Percentiles rank a stretch among this genome's conserved stretches.
Evolutionary conservation across 2,888 invertebrate genomes (phyloP).

Genomic region (Asteroscopus sphinx): DNA sequence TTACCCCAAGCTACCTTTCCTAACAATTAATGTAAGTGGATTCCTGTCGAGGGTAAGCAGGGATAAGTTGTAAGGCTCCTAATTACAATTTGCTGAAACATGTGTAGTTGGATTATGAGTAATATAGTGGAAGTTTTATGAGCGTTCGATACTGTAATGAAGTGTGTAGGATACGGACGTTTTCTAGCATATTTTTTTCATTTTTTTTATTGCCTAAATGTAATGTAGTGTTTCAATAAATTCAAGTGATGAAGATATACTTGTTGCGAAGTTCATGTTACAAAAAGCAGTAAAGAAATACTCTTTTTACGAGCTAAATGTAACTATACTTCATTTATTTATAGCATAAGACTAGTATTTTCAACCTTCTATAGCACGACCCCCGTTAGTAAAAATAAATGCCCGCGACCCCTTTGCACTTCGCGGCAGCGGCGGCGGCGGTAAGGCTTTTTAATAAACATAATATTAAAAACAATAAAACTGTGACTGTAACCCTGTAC

Average conservation of each 20-base stretch:
- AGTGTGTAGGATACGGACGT: slow-evolving; percentile 23
- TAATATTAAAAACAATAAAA: too few species aligned
- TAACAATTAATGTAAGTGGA: slow-evolving; percentile 67
- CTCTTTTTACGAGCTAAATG: neutral
- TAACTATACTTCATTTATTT: too few species aligned
- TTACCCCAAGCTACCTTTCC: slow-evolving; percentile 64
- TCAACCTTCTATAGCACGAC: too few species aligned
- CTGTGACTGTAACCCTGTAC: too few species aligned
- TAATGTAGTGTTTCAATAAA: neutral
- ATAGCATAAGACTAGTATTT: too few species aligned
- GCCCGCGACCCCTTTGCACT: too few species aligned
- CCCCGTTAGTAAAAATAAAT: too few species aligned
- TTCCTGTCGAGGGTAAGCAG: slow-evolving; percentile 49
- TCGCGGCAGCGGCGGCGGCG: too few species aligned
- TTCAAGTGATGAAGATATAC: neutral
- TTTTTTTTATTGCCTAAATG: too few species aligned
- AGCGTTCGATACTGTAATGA: slow-evolving; percentile 15
- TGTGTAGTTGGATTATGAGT: slow-evolving; percentile 41
- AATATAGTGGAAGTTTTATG: slow-evolving; percentile 33
- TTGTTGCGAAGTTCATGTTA: too few species aligned
- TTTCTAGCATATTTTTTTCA: slow-evolving; percentile 5
- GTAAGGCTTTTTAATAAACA: too few species aligned
- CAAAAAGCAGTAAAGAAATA: neutral
- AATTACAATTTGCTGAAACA: slow-evolving; percentile 50
- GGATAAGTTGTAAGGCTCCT: slow-evolving; percentile 45